These are phyloP conservation scores for Drosophila ercepeae DNA, from an alignment of 1,140 invertebrate species.

Conservation along the genomic window DNA sequence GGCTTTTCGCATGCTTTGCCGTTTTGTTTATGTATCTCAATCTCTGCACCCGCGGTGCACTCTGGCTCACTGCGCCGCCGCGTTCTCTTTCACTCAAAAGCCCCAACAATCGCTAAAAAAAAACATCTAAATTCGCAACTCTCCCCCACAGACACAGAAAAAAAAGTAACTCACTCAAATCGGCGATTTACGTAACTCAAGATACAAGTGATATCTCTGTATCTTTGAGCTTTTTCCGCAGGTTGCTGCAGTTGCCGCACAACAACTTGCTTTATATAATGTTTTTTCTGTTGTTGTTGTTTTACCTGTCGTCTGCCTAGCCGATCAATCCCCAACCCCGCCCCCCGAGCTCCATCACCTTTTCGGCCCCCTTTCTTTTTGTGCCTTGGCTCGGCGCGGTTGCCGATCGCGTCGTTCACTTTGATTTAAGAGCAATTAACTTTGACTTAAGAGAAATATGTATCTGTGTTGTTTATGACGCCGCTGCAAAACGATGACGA, in stretches of 20 bases:
- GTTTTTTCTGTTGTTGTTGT: background rate
- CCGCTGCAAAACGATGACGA: slow-evolving; percentile 31
- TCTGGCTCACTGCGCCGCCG: slow-evolving; percentile 53
- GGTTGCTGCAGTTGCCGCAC: slow-evolving; percentile 8
- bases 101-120: background rate
- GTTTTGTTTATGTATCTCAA: slow-evolving; percentile 74
- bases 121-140: background rate
- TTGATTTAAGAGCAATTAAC: slow-evolving; percentile 79
- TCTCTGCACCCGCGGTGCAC: slow-evolving; percentile 40
- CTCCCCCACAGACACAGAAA: slow-evolving; percentile 2
- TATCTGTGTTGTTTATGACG: slow-evolving; percentile 65
- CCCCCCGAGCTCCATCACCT: background rate
- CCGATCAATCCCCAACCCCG: background rate
- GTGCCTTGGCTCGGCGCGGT: background rate
- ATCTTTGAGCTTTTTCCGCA: slow-evolving; percentile 55
- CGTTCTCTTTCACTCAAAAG: slow-evolving; percentile 48
- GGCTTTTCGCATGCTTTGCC: slow-evolving; percentile 72
- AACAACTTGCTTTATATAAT: slow-evolving; percentile 68
- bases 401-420: slow-evolving; percentile 58
- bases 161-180: slow-evolving; percentile 36
- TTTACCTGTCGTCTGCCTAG: background rate
- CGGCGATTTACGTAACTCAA: slow-evolving; percentile 67
- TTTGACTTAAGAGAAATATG: slow-evolving; percentile 74
- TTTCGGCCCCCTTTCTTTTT: slow-evolving; percentile 4
- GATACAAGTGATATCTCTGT: slow-evolving; percentile 35